Base-by-base conservation (phyloP, 2,113 vertebrate genomes). In the Anser cygnoides region DNA sequence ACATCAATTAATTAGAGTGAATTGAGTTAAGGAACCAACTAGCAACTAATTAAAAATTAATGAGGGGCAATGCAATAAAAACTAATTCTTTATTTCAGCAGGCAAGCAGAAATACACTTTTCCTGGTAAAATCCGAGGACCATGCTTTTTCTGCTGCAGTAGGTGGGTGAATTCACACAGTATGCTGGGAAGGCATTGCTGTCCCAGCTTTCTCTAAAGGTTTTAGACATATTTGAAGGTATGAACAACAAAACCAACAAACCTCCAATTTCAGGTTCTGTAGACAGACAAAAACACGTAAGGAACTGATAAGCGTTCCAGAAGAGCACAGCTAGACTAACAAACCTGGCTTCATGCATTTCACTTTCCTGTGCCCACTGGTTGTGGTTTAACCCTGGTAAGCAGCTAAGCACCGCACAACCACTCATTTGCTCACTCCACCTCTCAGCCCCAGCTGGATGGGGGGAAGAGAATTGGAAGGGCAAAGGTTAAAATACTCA, bases 1-100 rank as follows among this genome's bases (percentile, higher is more conserved):
- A 78, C 18, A 0, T 93, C 97, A 96, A 97, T 98, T 98, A 97
- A 87, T 80, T 96, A 96, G 96, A 98, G 96, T 97, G 95, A 70
- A n/a, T 61, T 90, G 65, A 71, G 78, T 65, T 73, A 75, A 80
- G 59, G 61, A 79, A 65, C 52, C 58, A 86, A 92, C 52, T 92
- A 97, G 95, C 58, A 96, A 59, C 63, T 88, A 68, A 88, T 94
- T 71, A 93, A 96, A 96, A 95, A 89, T 95, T 92, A 90, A 95
- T 86, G 57, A 89, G 28, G 58, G 28, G 46, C 84, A 31, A 74
- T 87, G 74, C 49, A 68, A n/a, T 79, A 81, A 78, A 95, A 96
- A 28, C 22, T 80, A 87, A 73, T 72, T 54, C 72, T 72, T 93
- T 72, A 87, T 63, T 80, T 11, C 31, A 84, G 33, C 50, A 90